These are phyloP conservation scores for Emmelina monodactyla DNA, from an alignment of 2,888 invertebrate species.

Conservation along the genomic window DNA sequence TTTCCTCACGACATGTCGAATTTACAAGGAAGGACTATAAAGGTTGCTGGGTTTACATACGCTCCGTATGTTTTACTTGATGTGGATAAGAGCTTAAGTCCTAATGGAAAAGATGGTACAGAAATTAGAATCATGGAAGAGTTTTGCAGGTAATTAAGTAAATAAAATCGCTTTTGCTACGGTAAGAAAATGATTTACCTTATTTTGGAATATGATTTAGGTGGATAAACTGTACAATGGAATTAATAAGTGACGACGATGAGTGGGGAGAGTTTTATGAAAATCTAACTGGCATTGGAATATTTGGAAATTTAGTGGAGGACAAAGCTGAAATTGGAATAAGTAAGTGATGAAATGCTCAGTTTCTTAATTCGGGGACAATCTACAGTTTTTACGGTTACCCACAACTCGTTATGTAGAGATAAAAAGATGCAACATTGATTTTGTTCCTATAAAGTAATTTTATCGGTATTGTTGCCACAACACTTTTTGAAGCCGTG, in stretches of 20 bases:
- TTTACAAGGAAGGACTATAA: conserved; percentile 49
- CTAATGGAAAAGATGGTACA: conserved; percentile 59
- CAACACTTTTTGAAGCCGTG: too few relatives aligned
- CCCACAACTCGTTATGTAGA: too few relatives aligned
- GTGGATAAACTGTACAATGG: conserved; percentile 51
- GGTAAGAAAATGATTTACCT: too few relatives aligned
- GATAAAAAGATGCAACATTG: too few relatives aligned
- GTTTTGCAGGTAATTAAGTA: conserved; percentile 64
- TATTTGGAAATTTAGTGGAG: conserved; percentile 68
- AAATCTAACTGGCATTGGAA: conserved; percentile 71
- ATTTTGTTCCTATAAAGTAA: too few relatives aligned
- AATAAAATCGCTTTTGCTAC: too few relatives aligned
- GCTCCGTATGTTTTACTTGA: conserved; percentile 66
- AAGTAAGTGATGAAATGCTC: conserved; percentile 34
- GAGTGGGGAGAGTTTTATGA: conserved; percentile 73
- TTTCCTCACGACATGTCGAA: conserved; percentile 57
- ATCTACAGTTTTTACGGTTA: too few relatives aligned
- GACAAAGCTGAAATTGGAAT: conserved; percentile 71
- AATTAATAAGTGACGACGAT: conserved; percentile 61
- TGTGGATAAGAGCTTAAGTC: too few relatives aligned
- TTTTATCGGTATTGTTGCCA: too few relatives aligned
- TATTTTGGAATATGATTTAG: too few relatives aligned
- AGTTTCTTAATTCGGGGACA: not conserved
- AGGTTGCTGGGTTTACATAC: conserved; percentile 66
- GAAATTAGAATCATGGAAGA: conserved; percentile 54